These are phyloP conservation scores for Cephus pulcher DNA, from an alignment of 2,888 invertebrate species.

Conservation along the genomic window DNA sequence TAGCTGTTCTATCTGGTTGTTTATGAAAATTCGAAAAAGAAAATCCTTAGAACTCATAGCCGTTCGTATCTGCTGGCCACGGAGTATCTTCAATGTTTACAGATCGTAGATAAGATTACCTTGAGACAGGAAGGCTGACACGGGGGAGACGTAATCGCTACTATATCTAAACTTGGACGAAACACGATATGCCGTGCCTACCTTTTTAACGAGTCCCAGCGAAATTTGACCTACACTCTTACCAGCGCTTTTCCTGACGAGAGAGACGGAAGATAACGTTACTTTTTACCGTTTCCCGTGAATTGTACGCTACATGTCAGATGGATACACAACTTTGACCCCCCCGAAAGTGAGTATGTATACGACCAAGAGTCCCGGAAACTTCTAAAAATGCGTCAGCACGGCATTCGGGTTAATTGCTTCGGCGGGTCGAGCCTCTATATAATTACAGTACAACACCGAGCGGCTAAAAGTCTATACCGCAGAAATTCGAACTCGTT, in stretches of 20 bases:
- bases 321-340: neutral
- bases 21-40: neutral
- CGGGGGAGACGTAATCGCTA: neutral
- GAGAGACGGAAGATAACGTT: neutral
- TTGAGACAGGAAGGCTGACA: neutral
- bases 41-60: neutral
- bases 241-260: neutral
- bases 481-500: neutral
- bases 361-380: neutral
- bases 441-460: neutral
- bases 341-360: neutral
- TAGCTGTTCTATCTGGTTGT: neutral
- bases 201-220: neutral
- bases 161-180: neutral
- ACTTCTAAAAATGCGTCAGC: neutral
- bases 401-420: neutral
- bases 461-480: neutral
- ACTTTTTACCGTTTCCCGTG: neutral
- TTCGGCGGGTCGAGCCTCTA: neutral
- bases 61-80: neutral
- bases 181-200: neutral
- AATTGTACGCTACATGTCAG: too few species aligned
- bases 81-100: conserved; percentile 32
- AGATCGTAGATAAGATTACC: conserved; percentile 45
- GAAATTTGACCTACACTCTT: neutral